Evolutionary conservation across 2,113 vertebrate species (phyloP).

Genomic region (Propithecus coquereli): DNA sequence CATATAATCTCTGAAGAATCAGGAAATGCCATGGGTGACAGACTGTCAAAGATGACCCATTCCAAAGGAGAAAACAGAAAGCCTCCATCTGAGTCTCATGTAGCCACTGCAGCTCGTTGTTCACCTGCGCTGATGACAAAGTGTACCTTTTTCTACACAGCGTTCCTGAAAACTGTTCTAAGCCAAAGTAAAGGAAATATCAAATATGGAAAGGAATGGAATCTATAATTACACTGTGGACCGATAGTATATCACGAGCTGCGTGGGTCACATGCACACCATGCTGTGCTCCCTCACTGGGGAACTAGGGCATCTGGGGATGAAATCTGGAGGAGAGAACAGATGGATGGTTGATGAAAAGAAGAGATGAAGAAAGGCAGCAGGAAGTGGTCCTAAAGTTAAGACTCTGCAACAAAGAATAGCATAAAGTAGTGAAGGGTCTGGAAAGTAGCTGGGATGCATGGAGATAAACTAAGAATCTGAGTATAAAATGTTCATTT

Average conservation of each 20-base stretch:
- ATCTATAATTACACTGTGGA: slow-evolving; percentile 32
- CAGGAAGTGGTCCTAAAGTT: slow-evolving; percentile 34
- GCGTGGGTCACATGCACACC: not conserved
- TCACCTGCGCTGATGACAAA: not conserved
- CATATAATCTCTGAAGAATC: not conserved
- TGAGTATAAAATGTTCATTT: slow-evolving; percentile 37
- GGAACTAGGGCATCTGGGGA: slow-evolving; percentile 27
- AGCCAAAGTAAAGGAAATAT: slow-evolving; percentile 24
- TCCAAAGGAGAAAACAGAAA: slow-evolving; percentile 26
- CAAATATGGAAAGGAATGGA: slow-evolving; percentile 24
- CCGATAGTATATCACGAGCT: slow-evolving; percentile 7
- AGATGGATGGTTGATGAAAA: slow-evolving; percentile 31
- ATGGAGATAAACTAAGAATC: slow-evolving; percentile 31
- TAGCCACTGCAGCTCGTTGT: not conserved
- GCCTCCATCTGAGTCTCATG: not conserved
- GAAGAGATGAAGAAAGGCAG: not conserved
- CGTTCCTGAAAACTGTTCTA: slow-evolving; percentile 8
- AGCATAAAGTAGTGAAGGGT: not conserved
- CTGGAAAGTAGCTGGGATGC: not conserved
- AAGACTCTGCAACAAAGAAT: slow-evolving; percentile 17
- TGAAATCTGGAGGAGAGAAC: slow-evolving; percentile 36
- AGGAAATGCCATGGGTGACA: not conserved
- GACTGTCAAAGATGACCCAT: not conserved
- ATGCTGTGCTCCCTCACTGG: not conserved
- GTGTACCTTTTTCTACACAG: not conserved